Base-by-base conservation (phyloP, 2,888 invertebrate species). In the Aphidoletes aphidimyza region DNA sequence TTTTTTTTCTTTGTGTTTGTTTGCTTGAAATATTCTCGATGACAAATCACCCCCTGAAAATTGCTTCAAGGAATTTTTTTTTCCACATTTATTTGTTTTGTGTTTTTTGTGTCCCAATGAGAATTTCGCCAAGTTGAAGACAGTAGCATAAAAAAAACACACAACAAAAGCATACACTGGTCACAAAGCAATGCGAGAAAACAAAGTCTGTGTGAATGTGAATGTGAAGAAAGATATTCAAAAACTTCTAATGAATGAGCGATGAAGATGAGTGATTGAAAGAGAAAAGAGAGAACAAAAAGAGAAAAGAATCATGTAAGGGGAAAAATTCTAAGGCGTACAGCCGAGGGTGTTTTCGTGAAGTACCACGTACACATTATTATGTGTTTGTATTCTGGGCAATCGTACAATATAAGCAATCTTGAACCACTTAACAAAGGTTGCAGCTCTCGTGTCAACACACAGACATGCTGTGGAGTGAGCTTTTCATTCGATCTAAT, bases 401-500 rank as follows among this genome's bases (percentile, higher is more conserved):
- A 54, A 54, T 54, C 54, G 54, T 22, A 54, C 9, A 54, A 54
- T 54, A 14, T 22, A 54, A 54, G 54, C 22, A 54, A 54, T 54
- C 54, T 54, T 54, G 54, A 54, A 54, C 54, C 54, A 54, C 54
- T 54, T 54, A 54, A 54, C 54, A 8, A 54, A 22, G 9, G 54
- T 54, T 54, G 22, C 54, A 54, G 22, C 22, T 9, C 8, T 42
- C 42, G 42, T 9, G 42, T 42, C 42, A 42, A 42, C 42, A 42
- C 42, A 42, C 42, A 9, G 8, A 42, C 11, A 11, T 42, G 11
- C 11, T 11, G 42, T 42, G 11, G 42, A 42, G 42, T 54, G 54
- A 54, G 54, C 54, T 54, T 54, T 54, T 54, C 22, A 54, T 54
- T 22, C 54, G 22, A 54, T 54, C 54, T 54, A 54, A 54, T 54